phyloP scores from a whole-genome alignment of 2,888 invertebrate species.

The Tricholauxania praeusta region DNA sequence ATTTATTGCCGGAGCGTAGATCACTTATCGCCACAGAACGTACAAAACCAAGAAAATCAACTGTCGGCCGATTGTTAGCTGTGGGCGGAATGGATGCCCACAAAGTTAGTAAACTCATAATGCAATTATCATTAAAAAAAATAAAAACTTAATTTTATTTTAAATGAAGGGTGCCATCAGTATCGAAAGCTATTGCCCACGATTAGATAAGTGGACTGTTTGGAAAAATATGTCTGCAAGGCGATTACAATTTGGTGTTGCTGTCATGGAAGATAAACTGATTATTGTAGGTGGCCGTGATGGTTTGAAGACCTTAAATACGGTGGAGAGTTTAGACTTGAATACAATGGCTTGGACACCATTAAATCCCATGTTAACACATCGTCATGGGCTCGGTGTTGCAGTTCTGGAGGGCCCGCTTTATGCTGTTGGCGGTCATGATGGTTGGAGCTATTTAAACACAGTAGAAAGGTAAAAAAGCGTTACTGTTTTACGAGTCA shows the following conservation, averaged over 20 bases:
- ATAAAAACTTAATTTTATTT: not conserved
- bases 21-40: conserved; percentile 82
- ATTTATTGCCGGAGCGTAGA: conserved; percentile 87
- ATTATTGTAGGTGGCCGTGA: conserved; percentile 92
- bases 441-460: conserved; percentile 87
- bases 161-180: conserved; percentile 78
- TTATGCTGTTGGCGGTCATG: conserved; percentile 96
- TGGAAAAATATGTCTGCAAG: conserved; percentile 69
- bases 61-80: conserved; percentile 87
- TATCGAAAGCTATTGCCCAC: conserved; percentile 83
- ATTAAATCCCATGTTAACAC: conserved; percentile 90
- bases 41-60: conserved; percentile 91
- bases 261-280: conserved; percentile 83
- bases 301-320: conserved; percentile 93
- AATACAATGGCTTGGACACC: conserved; percentile 83
- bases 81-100: conserved; percentile 95
- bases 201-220: conserved; percentile 65
- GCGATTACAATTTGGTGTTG: conserved; percentile 91
- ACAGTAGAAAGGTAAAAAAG: conserved; percentile 80
- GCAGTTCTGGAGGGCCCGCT: conserved; percentile 83
- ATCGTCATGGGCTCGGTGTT: conserved; percentile 84
- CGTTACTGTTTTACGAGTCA: not conserved
- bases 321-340: conserved; percentile 89
- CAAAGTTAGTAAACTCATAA: conserved; percentile 69
- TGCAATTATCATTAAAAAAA: too few relatives aligned